phyloP scores from a whole-genome alignment of 2,113 vertebrate genomes.

The Xiphophorus hellerii region DNA sequence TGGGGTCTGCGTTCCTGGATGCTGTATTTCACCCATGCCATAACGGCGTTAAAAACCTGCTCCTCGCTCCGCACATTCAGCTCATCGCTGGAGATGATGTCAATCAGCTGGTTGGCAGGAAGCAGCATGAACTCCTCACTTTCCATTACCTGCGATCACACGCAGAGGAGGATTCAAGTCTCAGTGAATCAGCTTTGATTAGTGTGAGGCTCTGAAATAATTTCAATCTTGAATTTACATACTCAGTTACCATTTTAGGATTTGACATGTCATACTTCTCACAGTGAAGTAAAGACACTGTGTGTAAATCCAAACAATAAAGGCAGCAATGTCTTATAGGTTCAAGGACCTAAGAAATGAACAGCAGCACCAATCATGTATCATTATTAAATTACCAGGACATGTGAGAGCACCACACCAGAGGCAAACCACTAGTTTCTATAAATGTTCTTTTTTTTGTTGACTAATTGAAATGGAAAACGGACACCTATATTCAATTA shows the following conservation, averaged over 20 bases:
- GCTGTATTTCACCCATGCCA: slow-evolving; percentile 99
- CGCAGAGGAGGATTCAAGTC: background rate
- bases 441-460: background rate
- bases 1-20: slow-evolving; percentile 96
- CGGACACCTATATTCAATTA: background rate
- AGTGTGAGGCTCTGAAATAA: background rate
- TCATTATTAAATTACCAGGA: background rate
- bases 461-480: no score
- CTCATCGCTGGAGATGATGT: slow-evolving; percentile 99
- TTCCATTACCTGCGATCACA: slow-evolving; percentile 90
- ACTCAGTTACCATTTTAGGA: background rate
- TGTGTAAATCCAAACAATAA: background rate
- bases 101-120: slow-evolving; percentile 97
- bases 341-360: background rate
- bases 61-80: slow-evolving; percentile 97
- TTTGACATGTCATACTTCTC: background rate
- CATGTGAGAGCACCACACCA: no score
- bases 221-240: background rate
- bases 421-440: background rate
- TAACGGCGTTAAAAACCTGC: slow-evolving; percentile 97
- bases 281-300: no score
- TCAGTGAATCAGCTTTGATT: slow-evolving; percentile 7
- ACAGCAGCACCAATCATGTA: background rate
- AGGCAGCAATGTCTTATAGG: background rate
- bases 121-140: slow-evolving; percentile 99